Evolutionary conservation across 2,797 vertebrate species (phyloP).

Genomic region (Anisognathus igniventris): DNA sequence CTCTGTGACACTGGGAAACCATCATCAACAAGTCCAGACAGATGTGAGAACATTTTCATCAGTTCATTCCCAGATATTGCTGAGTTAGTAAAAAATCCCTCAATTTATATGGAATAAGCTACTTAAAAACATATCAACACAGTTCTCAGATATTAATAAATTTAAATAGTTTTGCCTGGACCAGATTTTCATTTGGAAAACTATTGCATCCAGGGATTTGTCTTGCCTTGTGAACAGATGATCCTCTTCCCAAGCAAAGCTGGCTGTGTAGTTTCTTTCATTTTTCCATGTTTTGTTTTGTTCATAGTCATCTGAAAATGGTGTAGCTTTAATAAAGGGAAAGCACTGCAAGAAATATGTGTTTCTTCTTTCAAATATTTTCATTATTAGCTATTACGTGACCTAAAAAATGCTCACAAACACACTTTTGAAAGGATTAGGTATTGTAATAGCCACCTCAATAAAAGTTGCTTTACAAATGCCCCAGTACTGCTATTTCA

Average conservation of each 20-base stretch:
- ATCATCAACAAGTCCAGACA: not conserved
- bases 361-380: not conserved
- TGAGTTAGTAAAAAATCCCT: not conserved
- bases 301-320: not conserved
- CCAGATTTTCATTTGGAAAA: not conserved
- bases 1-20: not conserved
- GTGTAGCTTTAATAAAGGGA: not conserved
- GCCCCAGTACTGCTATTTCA: not conserved
- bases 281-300: not conserved
- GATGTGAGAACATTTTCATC: not conserved
- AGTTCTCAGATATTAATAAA: not conserved
- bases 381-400: not conserved
- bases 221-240: not conserved
- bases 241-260: not conserved
- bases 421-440: not conserved
- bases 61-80: not conserved
- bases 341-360: not conserved
- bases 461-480: not conserved
- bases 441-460: not conserved
- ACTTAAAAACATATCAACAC: not conserved
- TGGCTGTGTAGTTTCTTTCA: not conserved
- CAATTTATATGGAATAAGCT: not conserved
- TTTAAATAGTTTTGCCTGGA: not conserved
- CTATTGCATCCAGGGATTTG: not conserved
- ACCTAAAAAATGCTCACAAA: not conserved